Percentiles rank a stretch among this genome's conserved stretches.
Conservation (phyloP, 1,140 invertebrate genomes). For the Arctopsyche grandis region DNA sequence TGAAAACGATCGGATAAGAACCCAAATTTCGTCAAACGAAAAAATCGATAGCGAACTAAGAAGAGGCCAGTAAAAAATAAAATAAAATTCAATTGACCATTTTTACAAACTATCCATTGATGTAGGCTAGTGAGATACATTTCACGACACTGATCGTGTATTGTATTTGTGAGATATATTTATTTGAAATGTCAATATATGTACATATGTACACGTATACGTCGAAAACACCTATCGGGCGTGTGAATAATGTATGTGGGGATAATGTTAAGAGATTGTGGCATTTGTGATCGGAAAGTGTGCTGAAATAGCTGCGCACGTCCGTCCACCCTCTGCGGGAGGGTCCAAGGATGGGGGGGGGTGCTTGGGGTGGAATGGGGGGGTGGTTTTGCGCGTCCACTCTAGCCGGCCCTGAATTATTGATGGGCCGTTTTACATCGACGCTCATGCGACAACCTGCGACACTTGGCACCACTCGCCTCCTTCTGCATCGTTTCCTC, state of each 20-base stretch:
- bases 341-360: not conserved
- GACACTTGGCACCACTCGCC: constrained; percentile 15
- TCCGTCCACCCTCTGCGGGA: not conserved
- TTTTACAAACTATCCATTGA: no score
- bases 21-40: no score
- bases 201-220: not conserved
- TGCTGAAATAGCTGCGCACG: constrained; percentile 19
- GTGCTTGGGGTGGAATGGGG: not conserved
- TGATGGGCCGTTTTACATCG: constrained; percentile 21
- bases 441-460: constrained; percentile 22
- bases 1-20: no score
- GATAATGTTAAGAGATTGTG: constrained; percentile 19
- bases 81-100: no score
- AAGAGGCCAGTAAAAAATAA: no score
- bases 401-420: constrained; percentile 14
- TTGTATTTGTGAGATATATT: not conserved
- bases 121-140: no score
- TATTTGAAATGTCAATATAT: not conserved
- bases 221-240: not conserved
- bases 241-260: constrained; percentile 14
- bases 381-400: not conserved
- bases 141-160: no score
- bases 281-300: constrained; percentile 23
- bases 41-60: no score
- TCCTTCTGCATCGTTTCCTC: constrained; percentile 14